Evolutionary conservation across 2,888 invertebrate genomes (phyloP).

Genomic region (Mechanitis mazaeus): DNA sequence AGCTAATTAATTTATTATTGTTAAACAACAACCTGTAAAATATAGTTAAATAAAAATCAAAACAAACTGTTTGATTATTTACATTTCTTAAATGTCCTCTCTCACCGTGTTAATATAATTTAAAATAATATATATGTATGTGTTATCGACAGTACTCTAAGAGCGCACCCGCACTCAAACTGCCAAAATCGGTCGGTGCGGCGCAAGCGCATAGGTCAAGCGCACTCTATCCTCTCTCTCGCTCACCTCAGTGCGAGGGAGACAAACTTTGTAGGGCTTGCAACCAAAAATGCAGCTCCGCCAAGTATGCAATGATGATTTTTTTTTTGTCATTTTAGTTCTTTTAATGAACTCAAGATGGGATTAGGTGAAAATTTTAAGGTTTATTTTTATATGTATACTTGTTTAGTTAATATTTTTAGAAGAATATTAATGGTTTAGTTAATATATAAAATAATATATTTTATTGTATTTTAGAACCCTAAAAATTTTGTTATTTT

Average conservation of each 20-base stretch:
- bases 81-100: no score
- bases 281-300: conserved; percentile 55
- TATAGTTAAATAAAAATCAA: no score
- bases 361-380: conserved; percentile 24
- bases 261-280: conserved; percentile 41
- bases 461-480: not conserved
- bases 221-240: conserved; percentile 46
- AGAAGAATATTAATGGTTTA: not conserved
- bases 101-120: not conserved
- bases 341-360: conserved; percentile 26
- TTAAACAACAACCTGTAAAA: no score
- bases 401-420: not conserved
- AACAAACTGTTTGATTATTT: no score
- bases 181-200: conserved; percentile 53
- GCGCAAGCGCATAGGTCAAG: conserved; percentile 60
- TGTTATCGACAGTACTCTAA: conserved; percentile 26
- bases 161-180: conserved; percentile 37
- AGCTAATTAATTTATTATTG: not conserved
- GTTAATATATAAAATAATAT: no score
- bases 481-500: no score
- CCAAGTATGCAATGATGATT: conserved; percentile 44
- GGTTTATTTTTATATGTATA: conserved; percentile 14
- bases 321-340: conserved; percentile 33
- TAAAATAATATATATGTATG: not conserved
- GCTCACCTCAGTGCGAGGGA: conserved; percentile 31